A percentile compares a stretch with the other conserved stretches of the same genome.
phyloP scores from a whole-genome alignment of 2,113 vertebrate species.

The Ptilonorhynchus violaceus region DNA sequence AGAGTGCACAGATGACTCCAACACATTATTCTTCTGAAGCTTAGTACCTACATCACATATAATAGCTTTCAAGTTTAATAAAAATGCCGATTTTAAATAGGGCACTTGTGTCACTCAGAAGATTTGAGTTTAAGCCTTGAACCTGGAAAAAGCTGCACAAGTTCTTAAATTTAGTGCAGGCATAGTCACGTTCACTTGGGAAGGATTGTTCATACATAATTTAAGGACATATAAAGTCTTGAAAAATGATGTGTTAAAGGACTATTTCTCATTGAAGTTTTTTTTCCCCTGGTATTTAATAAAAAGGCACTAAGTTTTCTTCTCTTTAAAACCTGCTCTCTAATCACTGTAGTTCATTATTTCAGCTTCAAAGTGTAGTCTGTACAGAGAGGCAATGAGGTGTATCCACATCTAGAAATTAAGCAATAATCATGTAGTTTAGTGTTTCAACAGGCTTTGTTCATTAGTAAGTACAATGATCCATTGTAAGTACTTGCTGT shows the following conservation, averaged over 20 bases:
- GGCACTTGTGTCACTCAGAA: background rate
- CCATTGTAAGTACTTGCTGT: conserved; percentile 48
- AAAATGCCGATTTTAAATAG: background rate
- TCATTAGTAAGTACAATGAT: conserved; percentile 59
- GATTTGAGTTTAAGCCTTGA: background rate
- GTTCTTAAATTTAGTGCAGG: background rate
- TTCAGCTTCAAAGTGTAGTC: conserved; percentile 53
- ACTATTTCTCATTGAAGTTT: background rate
- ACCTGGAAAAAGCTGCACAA: background rate
- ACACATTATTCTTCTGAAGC: background rate
- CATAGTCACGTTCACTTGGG: background rate
- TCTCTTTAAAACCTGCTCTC: conserved; percentile 32
- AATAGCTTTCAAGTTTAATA: background rate
- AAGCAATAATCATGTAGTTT: conserved; percentile 61
- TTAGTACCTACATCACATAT: background rate
- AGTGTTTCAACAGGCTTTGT: conserved; percentile 57
- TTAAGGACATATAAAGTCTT: background rate
- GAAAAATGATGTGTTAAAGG: conserved; percentile 16
- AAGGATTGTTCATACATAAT: background rate
- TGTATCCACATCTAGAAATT: conserved; percentile 62
- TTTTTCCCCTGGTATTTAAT: background rate
- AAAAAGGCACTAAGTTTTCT: conserved; percentile 30
- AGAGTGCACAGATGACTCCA: background rate
- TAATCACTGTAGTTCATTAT: conserved; percentile 60
- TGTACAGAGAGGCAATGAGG: conserved; percentile 49